Conservation (phyloP, 2,797 vertebrate species). For the Furcifer pardalis region DNA sequence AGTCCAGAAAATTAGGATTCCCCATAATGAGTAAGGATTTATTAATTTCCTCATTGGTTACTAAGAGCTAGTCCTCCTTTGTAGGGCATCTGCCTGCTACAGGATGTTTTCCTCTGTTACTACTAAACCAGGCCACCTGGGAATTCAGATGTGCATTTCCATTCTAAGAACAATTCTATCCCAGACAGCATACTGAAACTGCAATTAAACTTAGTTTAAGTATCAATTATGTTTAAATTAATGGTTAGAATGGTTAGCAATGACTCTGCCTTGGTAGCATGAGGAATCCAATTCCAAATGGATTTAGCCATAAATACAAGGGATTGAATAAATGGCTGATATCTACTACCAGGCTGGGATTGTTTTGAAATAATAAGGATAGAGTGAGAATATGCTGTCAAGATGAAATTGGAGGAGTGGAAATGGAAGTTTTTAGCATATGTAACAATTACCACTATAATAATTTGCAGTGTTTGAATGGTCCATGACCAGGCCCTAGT, state of each 20-base stretch:
- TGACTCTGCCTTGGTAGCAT: conserved; percentile 3
- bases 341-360: conserved; percentile 25
- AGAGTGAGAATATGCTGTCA: background rate
- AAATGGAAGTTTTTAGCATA: background rate
- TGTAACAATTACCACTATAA: background rate
- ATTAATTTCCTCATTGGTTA: background rate
- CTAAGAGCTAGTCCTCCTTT: background rate
- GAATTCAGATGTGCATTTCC: conserved; percentile 31
- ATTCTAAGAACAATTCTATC: conserved; percentile 20
- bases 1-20: background rate
- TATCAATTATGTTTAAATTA: conserved; percentile 47
- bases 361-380: conserved; percentile 23
- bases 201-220: conserved; percentile 36
- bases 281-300: conserved; percentile 42
- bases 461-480: background rate
- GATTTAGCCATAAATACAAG: conserved; percentile 41
- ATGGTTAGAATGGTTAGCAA: conserved; percentile 44
- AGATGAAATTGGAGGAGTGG: too few relatives aligned
- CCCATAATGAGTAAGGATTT: background rate
- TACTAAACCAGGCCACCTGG: conserved; percentile 23
- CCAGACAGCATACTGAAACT: conserved; percentile 17
- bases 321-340: conserved; percentile 43
- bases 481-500: background rate
- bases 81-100: background rate
- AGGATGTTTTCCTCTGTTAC: background rate